A percentile compares a stretch with the other conserved stretches of the same genome.
These are phyloP conservation scores for Blastobasis adustella DNA, from an alignment of 2,888 invertebrate genomes.

Conservation along the genomic window DNA sequence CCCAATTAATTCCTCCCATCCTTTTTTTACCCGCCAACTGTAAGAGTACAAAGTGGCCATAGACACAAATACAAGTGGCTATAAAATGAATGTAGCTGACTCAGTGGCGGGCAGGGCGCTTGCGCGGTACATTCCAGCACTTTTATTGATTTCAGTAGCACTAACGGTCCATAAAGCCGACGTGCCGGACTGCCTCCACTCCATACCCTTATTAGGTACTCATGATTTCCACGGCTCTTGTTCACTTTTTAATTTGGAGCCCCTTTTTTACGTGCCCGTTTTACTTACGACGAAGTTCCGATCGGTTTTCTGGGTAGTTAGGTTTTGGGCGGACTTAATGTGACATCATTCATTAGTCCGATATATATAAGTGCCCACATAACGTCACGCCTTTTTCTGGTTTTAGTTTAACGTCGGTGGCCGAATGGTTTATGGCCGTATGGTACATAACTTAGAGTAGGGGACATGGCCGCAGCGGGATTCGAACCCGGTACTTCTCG, in stretches of 20 bases:
- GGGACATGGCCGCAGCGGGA: too few relatives aligned
- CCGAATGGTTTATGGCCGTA: too few relatives aligned
- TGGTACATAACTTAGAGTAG: too few relatives aligned
- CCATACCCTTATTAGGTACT: slow-evolving; percentile 70
- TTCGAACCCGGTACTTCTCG: too few relatives aligned
- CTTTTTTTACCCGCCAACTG: slow-evolving; percentile 58
- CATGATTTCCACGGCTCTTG: slow-evolving; percentile 61
- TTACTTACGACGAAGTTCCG: too few relatives aligned
- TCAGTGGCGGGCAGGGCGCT: slow-evolving; percentile 66
- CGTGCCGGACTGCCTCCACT: slow-evolving; percentile 65
- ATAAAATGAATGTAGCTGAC: slow-evolving; percentile 73
- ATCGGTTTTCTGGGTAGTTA: too few relatives aligned
- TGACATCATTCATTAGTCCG: too few relatives aligned
- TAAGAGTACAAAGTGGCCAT: slow-evolving; percentile 67
- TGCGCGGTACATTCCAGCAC: slow-evolving; percentile 75
- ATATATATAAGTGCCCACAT: too few relatives aligned
- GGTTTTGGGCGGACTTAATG: too few relatives aligned
- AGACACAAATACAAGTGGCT: slow-evolving; percentile 73
- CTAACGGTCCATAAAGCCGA: slow-evolving; percentile 76
- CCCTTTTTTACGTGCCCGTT: not conserved
- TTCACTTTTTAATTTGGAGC: slow-evolving; percentile 52
- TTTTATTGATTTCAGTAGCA: slow-evolving; percentile 84
- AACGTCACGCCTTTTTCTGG: too few relatives aligned
- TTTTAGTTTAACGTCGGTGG: too few relatives aligned
- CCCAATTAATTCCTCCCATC: slow-evolving; percentile 51